Base-by-base conservation (phyloP, 92 coral and sea anemone genomes). In the Phenganax marumi region DNA sequence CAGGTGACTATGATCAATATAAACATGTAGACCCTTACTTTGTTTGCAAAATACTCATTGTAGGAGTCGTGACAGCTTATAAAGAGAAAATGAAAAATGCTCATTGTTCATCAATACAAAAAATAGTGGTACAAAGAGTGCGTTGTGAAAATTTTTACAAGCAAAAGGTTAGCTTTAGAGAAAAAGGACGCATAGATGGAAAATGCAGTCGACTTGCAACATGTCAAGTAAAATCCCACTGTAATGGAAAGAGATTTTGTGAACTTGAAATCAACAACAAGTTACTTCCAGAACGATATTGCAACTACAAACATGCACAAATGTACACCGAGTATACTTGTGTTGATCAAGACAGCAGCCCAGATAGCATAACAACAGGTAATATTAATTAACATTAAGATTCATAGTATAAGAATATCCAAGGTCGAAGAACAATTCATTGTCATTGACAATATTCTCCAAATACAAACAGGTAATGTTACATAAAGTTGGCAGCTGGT, bases 241-340 rank as follows among this genome's bases (percentile, higher is more conserved):
- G 72, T 66, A n/a, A 18, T 66, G 72, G 72, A 66, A 66, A 66
- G 8, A 66, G 50, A 66, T 66, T 49, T 10, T 66, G 72, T 66
- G 50, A 24, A 66, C 72, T 66, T 47, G 43, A 47, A 47, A 14
- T 66, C 12, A 49, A 66, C 48, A 66, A 23, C 43, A 25, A 25
- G 12, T 66, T 66, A 66, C 72, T 66, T 11, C 50, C 72, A 66
- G 26, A 47, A 25, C 72, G 6, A 25, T 14, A 24, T 66, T 33
- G 72, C 43, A 25, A 17, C 9, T 47, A 66, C 12, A 66, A 3
- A 10, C 3, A 47, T 6, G 43, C 26, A 66, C 49, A 66, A 66
- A 9, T 66, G 13, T 66, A 25, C 33, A 25, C 19, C 49, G 50
- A 66, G 33, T 66, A 66, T 48, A 66, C 72, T 24, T 66, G 72